Percentiles rank a stretch among this genome's conserved stretches.
Evolutionary conservation across 2,113 vertebrate species (phyloP).

Genomic region (Hydropotes inermis): DNA sequence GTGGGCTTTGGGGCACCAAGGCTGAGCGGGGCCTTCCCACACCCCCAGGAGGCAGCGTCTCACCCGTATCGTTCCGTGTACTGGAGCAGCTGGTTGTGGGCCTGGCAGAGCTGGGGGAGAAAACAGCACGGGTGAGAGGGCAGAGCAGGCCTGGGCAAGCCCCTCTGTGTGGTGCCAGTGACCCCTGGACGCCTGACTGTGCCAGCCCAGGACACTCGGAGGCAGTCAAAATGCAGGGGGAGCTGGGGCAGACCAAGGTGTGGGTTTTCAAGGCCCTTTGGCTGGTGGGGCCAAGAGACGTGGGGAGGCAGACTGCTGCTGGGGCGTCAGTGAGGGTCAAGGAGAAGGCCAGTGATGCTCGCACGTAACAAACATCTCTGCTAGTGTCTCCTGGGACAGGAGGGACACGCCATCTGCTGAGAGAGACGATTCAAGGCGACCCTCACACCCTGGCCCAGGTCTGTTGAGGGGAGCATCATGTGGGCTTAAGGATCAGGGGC

Average conservation of each 20-base stretch:
- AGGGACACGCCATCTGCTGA: neutral
- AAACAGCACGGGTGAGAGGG: neutral
- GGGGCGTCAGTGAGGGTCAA: neutral
- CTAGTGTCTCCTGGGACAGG: neutral
- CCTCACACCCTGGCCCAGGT: neutral
- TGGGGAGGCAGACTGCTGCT: neutral
- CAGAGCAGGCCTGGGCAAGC: neutral
- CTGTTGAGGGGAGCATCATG: neutral
- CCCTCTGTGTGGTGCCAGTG: neutral
- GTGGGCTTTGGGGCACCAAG: neutral
- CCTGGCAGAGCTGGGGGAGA: conserved; percentile 88
- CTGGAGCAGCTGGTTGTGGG: conserved; percentile 93
- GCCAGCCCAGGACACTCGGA: neutral
- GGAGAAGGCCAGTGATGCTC: neutral
- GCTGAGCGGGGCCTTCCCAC: neutral
- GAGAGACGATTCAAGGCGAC: neutral
- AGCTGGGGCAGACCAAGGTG: neutral
- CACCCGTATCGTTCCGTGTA: conserved; percentile 94
- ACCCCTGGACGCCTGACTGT: neutral
- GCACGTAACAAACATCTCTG: neutral
- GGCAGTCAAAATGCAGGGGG: neutral
- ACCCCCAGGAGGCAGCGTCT: neutral
- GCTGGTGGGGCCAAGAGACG: neutral
- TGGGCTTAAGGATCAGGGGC: neutral
- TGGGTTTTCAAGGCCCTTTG: neutral